Percentiles rank a stretch among this genome's conserved stretches.
Evolutionary conservation across 2,797 vertebrate species (phyloP).

Genomic region (Falco cherrug): DNA sequence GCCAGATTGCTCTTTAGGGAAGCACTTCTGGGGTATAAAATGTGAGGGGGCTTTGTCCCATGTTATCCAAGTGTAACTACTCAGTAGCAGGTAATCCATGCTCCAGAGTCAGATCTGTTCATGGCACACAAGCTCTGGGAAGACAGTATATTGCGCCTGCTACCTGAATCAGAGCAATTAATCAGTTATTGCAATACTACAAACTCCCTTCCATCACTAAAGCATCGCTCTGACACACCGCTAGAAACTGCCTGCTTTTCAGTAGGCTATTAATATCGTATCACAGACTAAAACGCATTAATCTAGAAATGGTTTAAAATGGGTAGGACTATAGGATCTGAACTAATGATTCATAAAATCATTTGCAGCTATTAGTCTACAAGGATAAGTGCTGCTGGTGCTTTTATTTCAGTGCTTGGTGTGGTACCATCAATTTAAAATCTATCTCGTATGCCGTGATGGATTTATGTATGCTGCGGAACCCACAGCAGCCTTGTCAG

Average conservation of each 20-base stretch:
- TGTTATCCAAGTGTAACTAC: neutral
- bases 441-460: neutral
- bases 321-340: slow-evolving; percentile 60
- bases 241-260: slow-evolving; percentile 15
- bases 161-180: neutral
- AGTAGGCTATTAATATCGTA: slow-evolving; percentile 46
- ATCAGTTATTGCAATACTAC: slow-evolving; percentile 31
- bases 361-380: slow-evolving; percentile 74
- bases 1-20: neutral
- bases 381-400: slow-evolving; percentile 60
- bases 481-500: slow-evolving; percentile 47
- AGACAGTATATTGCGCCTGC: neutral
- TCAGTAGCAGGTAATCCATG: neutral
- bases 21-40: neutral
- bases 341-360: slow-evolving; percentile 80
- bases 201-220: slow-evolving; percentile 26
- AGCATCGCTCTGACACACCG: neutral
- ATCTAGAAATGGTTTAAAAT: slow-evolving; percentile 67
- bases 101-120: neutral
- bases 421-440: slow-evolving; percentile 72
- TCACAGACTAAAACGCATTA: slow-evolving; percentile 65
- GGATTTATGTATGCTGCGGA: slow-evolving; percentile 52
- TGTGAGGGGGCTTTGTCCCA: neutral
- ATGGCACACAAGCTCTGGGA: neutral
- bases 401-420: slow-evolving; percentile 69